A percentile compares a stretch with the other conserved stretches of the same genome.
Conservation (phyloP, 1,140 invertebrate genomes). For the Coelopa frigida region DNA sequence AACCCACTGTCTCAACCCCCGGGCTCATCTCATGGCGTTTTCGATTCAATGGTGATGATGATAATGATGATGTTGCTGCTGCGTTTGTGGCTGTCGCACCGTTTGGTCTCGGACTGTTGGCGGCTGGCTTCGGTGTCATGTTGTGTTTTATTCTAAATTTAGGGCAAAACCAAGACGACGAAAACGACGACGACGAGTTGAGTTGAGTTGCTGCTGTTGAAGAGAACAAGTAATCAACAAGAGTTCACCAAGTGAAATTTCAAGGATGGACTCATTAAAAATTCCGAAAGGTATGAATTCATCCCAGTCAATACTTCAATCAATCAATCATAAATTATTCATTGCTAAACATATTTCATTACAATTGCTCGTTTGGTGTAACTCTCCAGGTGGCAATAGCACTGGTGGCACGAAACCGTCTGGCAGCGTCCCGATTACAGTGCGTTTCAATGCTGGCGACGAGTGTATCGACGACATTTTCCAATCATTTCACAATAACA, state of each 20-base stretch:
- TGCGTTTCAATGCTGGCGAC: slow-evolving; percentile 42
- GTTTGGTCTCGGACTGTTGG: not conserved
- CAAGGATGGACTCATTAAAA: slow-evolving; percentile 41
- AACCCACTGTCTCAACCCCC: no score
- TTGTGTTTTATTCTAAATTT: not conserved
- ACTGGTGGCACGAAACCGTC: slow-evolving; percentile 21
- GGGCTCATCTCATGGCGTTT: no score
- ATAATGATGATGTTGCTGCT: no score
- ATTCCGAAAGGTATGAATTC: slow-evolving; percentile 15
- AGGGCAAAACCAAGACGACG: slow-evolving; percentile 22
- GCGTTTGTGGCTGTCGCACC: no score
- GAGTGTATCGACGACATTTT: slow-evolving; percentile 40
- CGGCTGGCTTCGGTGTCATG: not conserved
- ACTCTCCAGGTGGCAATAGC: slow-evolving; percentile 22
- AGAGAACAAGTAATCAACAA: not conserved
- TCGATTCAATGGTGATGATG: no score
- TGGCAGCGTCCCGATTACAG: slow-evolving; percentile 35
- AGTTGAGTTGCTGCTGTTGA: slow-evolving; percentile 29
- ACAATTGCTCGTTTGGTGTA: slow-evolving; percentile 17
- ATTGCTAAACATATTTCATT: not conserved
- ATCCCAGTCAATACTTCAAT: not conserved
- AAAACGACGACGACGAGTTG: slow-evolving; percentile 16
- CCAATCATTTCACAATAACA: slow-evolving; percentile 37
- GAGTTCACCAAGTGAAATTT: slow-evolving; percentile 14
- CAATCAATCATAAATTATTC: not conserved